Conservation (phyloP, 2,113 vertebrate species). For the Toxotes jaculatrix region DNA sequence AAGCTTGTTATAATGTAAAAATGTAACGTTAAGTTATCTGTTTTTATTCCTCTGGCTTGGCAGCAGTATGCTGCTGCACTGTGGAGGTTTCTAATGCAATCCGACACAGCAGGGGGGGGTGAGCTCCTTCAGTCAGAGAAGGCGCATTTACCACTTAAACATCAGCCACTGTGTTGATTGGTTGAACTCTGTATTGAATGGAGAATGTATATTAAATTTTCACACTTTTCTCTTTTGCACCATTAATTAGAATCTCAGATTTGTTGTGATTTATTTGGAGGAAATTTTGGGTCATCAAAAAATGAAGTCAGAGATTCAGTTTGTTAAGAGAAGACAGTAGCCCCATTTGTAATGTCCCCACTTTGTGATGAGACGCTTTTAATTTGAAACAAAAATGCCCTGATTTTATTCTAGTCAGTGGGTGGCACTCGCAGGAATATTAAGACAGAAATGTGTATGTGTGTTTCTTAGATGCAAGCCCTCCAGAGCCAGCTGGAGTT, state of each 20-base stretch:
- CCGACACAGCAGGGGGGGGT: too few relatives aligned
- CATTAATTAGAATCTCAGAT: not conserved
- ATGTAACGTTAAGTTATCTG: too few relatives aligned
- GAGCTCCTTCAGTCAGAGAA: too few relatives aligned
- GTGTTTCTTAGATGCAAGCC: slow-evolving; percentile 88
- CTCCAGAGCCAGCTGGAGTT: slow-evolving; percentile 97
- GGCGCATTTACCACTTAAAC: too few relatives aligned
- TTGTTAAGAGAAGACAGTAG: not conserved
- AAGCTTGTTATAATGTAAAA: too few relatives aligned
- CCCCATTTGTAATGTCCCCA: not conserved
- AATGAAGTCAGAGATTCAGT: too few relatives aligned
- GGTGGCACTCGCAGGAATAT: not conserved
- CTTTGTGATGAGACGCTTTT: not conserved
- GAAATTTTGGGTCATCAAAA: not conserved
- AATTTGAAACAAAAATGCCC: not conserved
- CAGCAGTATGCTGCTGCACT: too few relatives aligned
- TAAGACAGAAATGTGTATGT: slow-evolving; percentile 8
- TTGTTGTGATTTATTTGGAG: not conserved
- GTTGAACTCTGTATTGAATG: too few relatives aligned
- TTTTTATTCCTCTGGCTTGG: too few relatives aligned
- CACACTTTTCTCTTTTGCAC: not conserved
- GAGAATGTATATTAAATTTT: not conserved
- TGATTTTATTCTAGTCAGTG: not conserved
- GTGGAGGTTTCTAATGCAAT: too few relatives aligned
- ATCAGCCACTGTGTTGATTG: too few relatives aligned